These are phyloP conservation scores for Brachionus rotundiformis DNA, from an alignment of 1,140 invertebrate genomes.

Conservation along the genomic window DNA sequence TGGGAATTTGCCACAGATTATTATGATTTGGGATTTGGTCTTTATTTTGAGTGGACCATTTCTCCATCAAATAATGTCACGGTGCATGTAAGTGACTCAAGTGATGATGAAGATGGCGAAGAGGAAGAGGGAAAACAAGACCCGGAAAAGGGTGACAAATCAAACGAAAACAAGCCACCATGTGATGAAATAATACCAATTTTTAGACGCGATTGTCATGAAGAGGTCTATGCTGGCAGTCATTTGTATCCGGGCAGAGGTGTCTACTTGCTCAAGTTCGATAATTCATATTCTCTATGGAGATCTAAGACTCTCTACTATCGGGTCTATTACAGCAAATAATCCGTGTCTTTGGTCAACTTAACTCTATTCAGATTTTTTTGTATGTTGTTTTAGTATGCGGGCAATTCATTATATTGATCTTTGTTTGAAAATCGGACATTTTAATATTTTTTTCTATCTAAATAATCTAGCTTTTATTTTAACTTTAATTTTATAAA, in stretches of 20 bases:
- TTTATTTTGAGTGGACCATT: constrained; percentile 97
- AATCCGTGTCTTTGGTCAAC: not conserved
- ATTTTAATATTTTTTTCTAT: constrained; percentile 10
- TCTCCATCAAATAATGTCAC: constrained; percentile 69
- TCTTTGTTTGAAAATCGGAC: constrained; percentile 11
- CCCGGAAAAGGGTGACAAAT: constrained; percentile 57
- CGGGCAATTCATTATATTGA: constrained; percentile 11
- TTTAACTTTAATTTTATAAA: constrained; percentile 8
- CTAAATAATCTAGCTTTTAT: constrained; percentile 7
- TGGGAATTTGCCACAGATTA: constrained; percentile 99
- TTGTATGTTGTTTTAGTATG: constrained; percentile 16
- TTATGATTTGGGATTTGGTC: constrained; percentile 97
- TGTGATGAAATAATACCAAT: constrained; percentile 83
- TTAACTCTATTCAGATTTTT: constrained; percentile 18
- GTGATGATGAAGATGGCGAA: constrained; percentile 73
- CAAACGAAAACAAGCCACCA: constrained; percentile 66
- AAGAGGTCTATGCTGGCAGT: constrained; percentile 93
- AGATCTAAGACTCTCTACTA: constrained; percentile 96
- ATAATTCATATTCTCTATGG: constrained; percentile 98
- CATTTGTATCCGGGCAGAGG: constrained; percentile 91
- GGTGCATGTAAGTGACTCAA: constrained; percentile 86
- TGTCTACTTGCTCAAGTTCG: constrained; percentile 96
- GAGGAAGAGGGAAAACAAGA: constrained; percentile 53
- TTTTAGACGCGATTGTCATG: constrained; percentile 90
- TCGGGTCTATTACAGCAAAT: constrained; percentile 52